These are phyloP conservation scores for Bombylius discolor DNA, from an alignment of 2,888 invertebrate genomes.

Conservation along the genomic window DNA sequence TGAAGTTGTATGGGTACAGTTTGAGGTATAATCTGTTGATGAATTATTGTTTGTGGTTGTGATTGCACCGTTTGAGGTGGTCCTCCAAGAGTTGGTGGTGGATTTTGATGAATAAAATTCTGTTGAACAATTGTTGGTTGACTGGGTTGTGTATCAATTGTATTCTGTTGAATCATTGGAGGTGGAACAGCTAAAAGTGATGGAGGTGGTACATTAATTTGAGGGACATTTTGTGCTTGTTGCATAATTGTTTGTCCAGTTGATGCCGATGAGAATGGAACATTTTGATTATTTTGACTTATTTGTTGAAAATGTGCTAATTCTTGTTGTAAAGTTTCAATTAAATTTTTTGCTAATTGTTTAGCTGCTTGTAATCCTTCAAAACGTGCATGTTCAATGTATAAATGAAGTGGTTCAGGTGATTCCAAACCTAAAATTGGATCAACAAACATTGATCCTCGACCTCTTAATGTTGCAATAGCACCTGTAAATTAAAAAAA, in stretches of 20 bases:
- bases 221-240: slow-evolving; percentile 14
- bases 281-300: slow-evolving; percentile 10
- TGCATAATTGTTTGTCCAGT: slow-evolving; percentile 3
- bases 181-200: slow-evolving; percentile 11
- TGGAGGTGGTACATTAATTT: slow-evolving; percentile 20
- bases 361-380: slow-evolving; percentile 47
- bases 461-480: slow-evolving; percentile 56
- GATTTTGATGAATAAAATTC: slow-evolving; percentile 13
- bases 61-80: slow-evolving; percentile 10
- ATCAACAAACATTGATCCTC: slow-evolving; percentile 50
- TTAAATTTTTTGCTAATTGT: slow-evolving; percentile 60
- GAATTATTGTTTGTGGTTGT: slow-evolving; percentile 15
- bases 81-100: slow-evolving; percentile 8
- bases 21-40: slow-evolving; percentile 19
- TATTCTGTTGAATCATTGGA: slow-evolving; percentile 11
- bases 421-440: slow-evolving; percentile 44
- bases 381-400: slow-evolving; percentile 57
- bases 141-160: slow-evolving; percentile 8
- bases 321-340: slow-evolving; percentile 60
- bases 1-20: slow-evolving; percentile 19
- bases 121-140: slow-evolving; percentile 11
- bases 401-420: slow-evolving; percentile 61
- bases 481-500: slow-evolving; percentile 36
- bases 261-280: neutral
- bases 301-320: slow-evolving; percentile 26